Evolutionary conservation across 2,797 vertebrate species (phyloP).

Genomic region (Borostomias antarcticus): DNA sequence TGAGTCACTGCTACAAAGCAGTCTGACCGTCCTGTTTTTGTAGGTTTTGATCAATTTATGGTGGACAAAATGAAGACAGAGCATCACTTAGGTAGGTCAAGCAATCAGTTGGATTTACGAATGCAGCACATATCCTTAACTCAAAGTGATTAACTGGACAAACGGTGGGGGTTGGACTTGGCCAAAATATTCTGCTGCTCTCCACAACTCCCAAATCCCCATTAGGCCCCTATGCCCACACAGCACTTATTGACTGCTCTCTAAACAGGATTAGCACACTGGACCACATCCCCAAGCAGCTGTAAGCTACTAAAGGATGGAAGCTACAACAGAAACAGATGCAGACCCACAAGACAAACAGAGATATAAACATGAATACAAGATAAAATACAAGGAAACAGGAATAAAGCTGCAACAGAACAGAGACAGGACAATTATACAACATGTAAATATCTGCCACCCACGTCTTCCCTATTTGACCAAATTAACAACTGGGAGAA

Average conservation of each 20-base stretch:
- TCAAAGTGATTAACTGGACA: conserved; percentile 29
- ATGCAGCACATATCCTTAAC: conserved; percentile 23
- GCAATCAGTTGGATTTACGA: conserved; percentile 34
- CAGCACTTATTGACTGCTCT: conserved; percentile 63
- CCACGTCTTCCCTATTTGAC: not conserved
- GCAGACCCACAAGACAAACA: conserved; percentile 13
- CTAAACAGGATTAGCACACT: conserved; percentile 48
- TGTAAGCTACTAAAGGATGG: conserved; percentile 25
- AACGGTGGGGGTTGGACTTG: conserved; percentile 11
- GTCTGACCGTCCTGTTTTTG: conserved; percentile 5
- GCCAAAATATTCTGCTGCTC: conserved; percentile 45
- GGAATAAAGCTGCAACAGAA: not conserved
- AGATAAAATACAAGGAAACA: not conserved
- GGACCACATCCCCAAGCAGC: conserved; percentile 37
- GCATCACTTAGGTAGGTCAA: conserved; percentile 5
- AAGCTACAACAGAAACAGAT: conserved; percentile 10
- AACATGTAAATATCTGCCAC: not conserved
- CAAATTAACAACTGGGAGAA: too few relatives aligned
- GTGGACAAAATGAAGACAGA: conserved; percentile 14
- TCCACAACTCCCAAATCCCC: conserved; percentile 45
- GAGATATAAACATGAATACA: conserved; percentile 15
- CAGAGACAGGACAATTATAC: not conserved
- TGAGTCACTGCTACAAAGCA: not conserved
- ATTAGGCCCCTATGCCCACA: conserved; percentile 45
- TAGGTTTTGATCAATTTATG: not conserved